Percentiles rank a stretch among this genome's conserved stretches.
Conservation (phyloP, 2,113 vertebrate species). For the Urocynchramus pylzowi region DNA sequence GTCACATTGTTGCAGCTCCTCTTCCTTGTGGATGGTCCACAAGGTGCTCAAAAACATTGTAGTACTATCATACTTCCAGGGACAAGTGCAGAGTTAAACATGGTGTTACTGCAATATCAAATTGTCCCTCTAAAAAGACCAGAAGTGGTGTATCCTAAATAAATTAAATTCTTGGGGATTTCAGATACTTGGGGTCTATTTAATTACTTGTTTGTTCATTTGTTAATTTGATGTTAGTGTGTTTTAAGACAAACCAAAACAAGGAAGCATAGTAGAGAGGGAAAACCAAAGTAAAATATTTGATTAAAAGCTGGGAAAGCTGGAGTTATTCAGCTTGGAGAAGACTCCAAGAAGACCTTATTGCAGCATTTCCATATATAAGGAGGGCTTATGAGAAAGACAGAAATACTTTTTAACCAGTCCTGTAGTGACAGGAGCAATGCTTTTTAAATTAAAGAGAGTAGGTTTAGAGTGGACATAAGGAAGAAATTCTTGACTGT, state of each 20-base stretch:
- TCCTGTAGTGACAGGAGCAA: neutral
- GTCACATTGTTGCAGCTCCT: neutral
- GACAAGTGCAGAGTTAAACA: neutral
- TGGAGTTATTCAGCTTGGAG: neutral
- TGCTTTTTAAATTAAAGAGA: neutral
- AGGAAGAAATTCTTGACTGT: neutral
- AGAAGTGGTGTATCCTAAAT: neutral
- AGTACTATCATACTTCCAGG: neutral
- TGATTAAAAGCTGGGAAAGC: neutral
- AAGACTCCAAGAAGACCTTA: neutral
- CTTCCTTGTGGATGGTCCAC: conserved; percentile 38
- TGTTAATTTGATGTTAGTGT: neutral
- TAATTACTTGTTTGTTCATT: neutral
- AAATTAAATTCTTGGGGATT: neutral
- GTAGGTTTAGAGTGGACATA: neutral
- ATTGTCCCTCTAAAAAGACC: neutral
- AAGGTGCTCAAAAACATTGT: neutral
- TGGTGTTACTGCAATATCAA: neutral
- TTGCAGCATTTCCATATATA: neutral
- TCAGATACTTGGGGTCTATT: neutral
- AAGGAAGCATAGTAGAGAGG: neutral
- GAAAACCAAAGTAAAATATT: neutral
- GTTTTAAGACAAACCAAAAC: neutral
- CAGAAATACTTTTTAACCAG: neutral
- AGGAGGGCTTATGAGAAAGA: neutral